Evolutionary conservation across 2,888 invertebrate species (phyloP).

Genomic region (Trilocha varians): DNA sequence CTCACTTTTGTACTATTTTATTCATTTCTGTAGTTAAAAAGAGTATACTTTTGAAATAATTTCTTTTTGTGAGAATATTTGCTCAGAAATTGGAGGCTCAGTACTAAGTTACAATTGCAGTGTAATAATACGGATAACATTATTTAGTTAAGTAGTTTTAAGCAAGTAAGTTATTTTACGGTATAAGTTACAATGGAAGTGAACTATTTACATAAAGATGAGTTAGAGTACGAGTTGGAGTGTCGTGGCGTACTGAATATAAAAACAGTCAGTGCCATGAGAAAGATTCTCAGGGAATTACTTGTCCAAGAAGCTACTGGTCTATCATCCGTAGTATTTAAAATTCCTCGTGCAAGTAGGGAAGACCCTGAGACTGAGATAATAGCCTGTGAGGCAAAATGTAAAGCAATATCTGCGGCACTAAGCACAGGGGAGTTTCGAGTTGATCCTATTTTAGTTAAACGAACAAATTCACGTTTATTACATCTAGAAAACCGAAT

Average conservation of each 20-base stretch:
- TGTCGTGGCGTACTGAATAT: conserved; percentile 1
- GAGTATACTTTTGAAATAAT: no score
- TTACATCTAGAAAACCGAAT: not conserved
- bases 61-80: no score
- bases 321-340: not conserved
- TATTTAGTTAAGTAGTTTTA: no score
- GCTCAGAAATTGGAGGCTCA: no score
- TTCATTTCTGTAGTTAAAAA: no score
- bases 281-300: not conserved
- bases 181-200: not conserved
- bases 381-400: not conserved
- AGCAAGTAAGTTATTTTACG: not conserved
- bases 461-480: not conserved
- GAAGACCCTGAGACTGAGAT: not conserved
- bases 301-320: not conserved
- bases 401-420: no score
- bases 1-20: no score
- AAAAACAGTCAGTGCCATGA: not conserved
- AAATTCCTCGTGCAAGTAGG: not conserved
- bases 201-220: not conserved
- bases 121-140: no score
- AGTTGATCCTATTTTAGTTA: not conserved
- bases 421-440: no score
- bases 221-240: conserved; percentile 1
- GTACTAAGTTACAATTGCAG: no score